Evolutionary conservation across 2,797 vertebrate genomes (phyloP).

Genomic region (Pygocentrus nattereri): DNA sequence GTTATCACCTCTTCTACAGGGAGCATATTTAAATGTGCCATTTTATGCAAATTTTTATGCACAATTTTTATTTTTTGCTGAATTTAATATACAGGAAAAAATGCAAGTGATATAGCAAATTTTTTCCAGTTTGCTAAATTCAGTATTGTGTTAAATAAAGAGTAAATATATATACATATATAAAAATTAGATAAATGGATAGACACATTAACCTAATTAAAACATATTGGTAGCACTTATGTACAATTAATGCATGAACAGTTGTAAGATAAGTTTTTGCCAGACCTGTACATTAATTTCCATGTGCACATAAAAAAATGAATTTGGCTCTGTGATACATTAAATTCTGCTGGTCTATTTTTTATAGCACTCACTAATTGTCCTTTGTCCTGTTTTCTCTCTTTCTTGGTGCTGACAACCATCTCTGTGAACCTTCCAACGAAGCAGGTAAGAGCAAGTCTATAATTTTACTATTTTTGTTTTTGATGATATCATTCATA

Average conservation of each 20-base stretch:
- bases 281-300: background rate
- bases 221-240: too few relatives aligned
- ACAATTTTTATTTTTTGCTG: too few relatives aligned
- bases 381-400: slow-evolving; percentile 15
- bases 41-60: too few relatives aligned
- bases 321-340: background rate
- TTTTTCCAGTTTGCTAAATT: too few relatives aligned
- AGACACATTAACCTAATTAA: too few relatives aligned
- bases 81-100: too few relatives aligned
- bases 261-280: background rate
- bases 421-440: slow-evolving; percentile 4
- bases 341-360: background rate
- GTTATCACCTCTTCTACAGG: too few relatives aligned
- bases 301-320: background rate
- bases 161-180: too few relatives aligned
- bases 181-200: background rate
- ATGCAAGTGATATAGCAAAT: too few relatives aligned
- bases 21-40: too few relatives aligned
- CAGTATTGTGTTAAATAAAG: too few relatives aligned
- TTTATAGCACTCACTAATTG: slow-evolving; percentile 16
- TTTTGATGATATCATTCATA: background rate
- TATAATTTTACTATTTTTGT: background rate
- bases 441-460: slow-evolving; percentile 50
- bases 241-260: background rate
- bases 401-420: slow-evolving; percentile 36